Evolutionary conservation across 2,888 invertebrate genomes (phyloP), one percentile per base, ranked within the genome.

Genomic region (Myopa tessellatipennis): DNA sequence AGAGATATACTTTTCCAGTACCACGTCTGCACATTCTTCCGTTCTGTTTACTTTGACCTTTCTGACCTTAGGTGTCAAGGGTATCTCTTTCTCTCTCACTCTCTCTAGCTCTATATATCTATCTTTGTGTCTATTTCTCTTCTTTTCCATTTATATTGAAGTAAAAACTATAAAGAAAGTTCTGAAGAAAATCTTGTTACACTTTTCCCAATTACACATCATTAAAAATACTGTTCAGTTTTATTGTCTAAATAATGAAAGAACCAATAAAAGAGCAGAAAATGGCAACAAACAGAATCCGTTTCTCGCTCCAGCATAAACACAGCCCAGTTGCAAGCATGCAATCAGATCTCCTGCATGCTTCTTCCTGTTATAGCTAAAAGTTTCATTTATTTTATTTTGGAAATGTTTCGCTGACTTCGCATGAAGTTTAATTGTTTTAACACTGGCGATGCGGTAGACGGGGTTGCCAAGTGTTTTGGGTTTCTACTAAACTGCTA

Each of bases 121-220:
- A 45, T 6, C 45, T 8, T 45, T 45, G 45, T 45, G 52, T 3
- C 34, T 70, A 4, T 4, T 8, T 18, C 18, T 40, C 50, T 45
- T 0, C 18, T 45, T 40, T 65, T 12, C 36, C 36, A 7, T 4
- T 63, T 38, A 34, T n/a, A 38, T 67, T 34, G 1, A 36, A 38
- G 55, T 16, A 10, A 45, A 45, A 45, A 45, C 2, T 8, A 10
- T 45, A 45, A 45, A 45, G 26, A 45, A 45, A 45, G 45, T 45
- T 65, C n/a, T 45, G 78, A 38, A 12, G 68, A 45, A 67, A 68
- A 50, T 67, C 7, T 68, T 72, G 61, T 58, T 69, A 77, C 74
- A 74, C 77, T 77, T 79, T 77, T 50, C 45, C 67, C 77, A 77
- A 79, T 79, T 77, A 72, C 71, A 74, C 58, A 50, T 40, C 60